A percentile compares a stretch with the other conserved stretches of the same genome.
Conservation (phyloP, 2,888 invertebrate species). For the Leptura quadrifasciata region DNA sequence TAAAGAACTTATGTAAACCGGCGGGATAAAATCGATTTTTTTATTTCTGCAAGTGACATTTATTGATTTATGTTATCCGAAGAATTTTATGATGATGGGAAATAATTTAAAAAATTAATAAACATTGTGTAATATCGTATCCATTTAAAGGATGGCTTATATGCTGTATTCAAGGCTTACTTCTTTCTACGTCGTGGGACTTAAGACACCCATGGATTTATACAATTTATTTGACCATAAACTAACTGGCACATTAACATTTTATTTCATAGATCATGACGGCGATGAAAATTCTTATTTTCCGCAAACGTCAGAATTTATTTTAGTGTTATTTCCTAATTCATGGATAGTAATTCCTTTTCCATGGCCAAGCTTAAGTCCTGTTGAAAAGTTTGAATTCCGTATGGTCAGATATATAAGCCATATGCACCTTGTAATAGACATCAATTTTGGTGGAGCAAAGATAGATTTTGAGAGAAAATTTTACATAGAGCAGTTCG, state of each 20-base stretch:
- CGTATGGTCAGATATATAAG: too few relatives aligned
- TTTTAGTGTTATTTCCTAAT: not conserved
- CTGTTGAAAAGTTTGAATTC: too few relatives aligned
- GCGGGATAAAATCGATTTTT: not conserved
- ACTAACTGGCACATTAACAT: slow-evolving; percentile 21
- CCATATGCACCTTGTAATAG: too few relatives aligned
- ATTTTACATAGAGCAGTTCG: too few relatives aligned
- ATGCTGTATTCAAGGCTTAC: slow-evolving; percentile 44
- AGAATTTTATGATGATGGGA: not conserved
- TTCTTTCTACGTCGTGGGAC: slow-evolving; percentile 46
- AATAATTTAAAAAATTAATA: slow-evolving; percentile 24
- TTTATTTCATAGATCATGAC: slow-evolving; percentile 22
- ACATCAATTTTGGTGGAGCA: too few relatives aligned
- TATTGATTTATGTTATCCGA: not conserved
- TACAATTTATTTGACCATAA: slow-evolving; percentile 42
- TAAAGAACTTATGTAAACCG: not conserved
- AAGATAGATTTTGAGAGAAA: too few relatives aligned
- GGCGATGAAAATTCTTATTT: not conserved
- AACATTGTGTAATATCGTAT: slow-evolving; percentile 36
- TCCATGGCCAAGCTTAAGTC: too few relatives aligned
- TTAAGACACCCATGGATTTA: slow-evolving; percentile 44
- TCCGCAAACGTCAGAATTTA: not conserved
- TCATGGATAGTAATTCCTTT: too few relatives aligned
- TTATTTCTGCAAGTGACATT: slow-evolving; percentile 10
- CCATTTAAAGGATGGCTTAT: slow-evolving; percentile 40